Evolutionary conservation across 2,113 vertebrate genomes (phyloP).

Genomic region (Myiagra hebetior): DNA sequence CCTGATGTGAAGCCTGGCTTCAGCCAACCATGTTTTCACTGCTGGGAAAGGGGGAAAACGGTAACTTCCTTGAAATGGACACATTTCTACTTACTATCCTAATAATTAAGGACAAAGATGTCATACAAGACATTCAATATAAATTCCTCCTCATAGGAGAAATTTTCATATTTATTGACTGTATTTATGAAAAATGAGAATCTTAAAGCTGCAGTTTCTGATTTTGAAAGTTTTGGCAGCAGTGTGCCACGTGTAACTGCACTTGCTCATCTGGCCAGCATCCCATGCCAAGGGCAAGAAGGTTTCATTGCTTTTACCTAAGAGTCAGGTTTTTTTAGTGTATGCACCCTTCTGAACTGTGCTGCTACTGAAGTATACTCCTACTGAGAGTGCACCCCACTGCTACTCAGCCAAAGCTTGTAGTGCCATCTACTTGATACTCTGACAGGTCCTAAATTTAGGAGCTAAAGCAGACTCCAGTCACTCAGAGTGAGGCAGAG

Average conservation of each 20-base stretch:
- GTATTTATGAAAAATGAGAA: background rate
- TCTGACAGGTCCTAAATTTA: background rate
- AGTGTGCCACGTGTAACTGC: fast-evolving
- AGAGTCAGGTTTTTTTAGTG: background rate
- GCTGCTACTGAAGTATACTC: background rate
- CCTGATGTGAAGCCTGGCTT: background rate
- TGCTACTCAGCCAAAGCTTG: background rate
- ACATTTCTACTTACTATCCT: background rate
- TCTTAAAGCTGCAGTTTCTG: background rate
- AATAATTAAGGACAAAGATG: background rate
- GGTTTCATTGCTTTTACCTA: fast-evolving
- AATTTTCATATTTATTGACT: background rate
- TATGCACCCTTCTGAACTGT: background rate
- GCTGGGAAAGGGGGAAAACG: background rate
- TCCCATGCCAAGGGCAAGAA: background rate
- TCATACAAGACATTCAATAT: background rate
- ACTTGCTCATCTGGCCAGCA: background rate
- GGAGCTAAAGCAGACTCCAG: background rate
- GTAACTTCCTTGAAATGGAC: background rate
- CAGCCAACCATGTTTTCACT: background rate
- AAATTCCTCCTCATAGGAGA: background rate
- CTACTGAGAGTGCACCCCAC: fast-evolving
- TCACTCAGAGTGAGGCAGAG: background rate
- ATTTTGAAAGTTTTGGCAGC: background rate
- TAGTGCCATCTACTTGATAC: conserved; percentile 26